Evolutionary conservation across 2,113 vertebrate species (phyloP).

Genomic region (Anoplopoma fimbria): DNA sequence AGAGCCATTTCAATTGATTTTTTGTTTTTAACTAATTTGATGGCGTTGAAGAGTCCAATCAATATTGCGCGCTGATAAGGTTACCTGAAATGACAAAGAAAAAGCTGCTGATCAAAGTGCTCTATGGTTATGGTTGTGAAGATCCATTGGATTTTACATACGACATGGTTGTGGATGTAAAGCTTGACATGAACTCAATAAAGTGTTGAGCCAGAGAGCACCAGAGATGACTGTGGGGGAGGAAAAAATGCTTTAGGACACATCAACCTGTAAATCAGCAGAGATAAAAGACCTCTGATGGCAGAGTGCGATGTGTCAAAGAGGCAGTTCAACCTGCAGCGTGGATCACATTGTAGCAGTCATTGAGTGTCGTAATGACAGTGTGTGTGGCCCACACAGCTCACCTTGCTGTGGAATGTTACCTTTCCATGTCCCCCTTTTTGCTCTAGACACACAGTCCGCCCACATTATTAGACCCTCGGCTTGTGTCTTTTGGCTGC

Average conservation of each 20-base stretch:
- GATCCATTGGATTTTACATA: conserved; percentile 20
- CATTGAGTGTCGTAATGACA: conserved; percentile 18
- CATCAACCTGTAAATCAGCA: conserved; percentile 31
- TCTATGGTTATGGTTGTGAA: conserved; percentile 11
- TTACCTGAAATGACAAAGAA: conserved; percentile 22
- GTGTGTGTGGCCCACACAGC: neutral
- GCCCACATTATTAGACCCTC: conserved; percentile 1
- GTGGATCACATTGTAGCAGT: neutral
- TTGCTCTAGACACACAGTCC: neutral
- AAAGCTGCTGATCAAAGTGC: conserved; percentile 37
- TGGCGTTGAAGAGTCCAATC: conserved; percentile 43
- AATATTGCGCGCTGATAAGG: neutral
- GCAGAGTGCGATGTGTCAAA: conserved; percentile 11
- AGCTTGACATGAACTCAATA: conserved; percentile 45
- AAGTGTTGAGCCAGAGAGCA: conserved; percentile 19
- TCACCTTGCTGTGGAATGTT: conserved; percentile 9
- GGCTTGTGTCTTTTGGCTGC: neutral
- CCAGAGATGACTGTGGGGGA: neutral
- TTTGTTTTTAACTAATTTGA: conserved; percentile 41
- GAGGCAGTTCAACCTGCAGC: conserved; percentile 5
- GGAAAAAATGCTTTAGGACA: neutral
- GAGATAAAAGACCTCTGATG: conserved; percentile 41
- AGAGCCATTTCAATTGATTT: conserved; percentile 41
- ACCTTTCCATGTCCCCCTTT: conserved; percentile 4
- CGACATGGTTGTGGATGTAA: conserved; percentile 32